Evolutionary conservation across 2,888 invertebrate species (phyloP).

Genomic region (Rhamphomyia laevipes): DNA sequence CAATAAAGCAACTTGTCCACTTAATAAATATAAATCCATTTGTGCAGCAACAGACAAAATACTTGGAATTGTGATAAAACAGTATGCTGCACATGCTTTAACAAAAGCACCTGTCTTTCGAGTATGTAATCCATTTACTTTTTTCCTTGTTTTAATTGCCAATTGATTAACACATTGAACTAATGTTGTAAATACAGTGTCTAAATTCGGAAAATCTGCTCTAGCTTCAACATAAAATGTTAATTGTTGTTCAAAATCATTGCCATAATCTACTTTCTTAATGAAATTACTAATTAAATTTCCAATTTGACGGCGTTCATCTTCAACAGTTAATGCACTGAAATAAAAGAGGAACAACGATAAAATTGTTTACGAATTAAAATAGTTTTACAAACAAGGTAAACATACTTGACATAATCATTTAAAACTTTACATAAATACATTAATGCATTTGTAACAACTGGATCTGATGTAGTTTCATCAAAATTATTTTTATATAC

Average conservation of each 20-base stretch:
- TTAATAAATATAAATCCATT: constrained; percentile 73
- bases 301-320: constrained; percentile 79
- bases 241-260: constrained; percentile 82
- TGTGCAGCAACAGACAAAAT: constrained; percentile 66
- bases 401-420: constrained; percentile 77
- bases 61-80: constrained; percentile 95
- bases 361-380: constrained; percentile 3
- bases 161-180: constrained; percentile 81
- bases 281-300: constrained; percentile 71
- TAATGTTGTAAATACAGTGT: constrained; percentile 71
- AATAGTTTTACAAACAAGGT: not conserved
- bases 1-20: constrained; percentile 78
- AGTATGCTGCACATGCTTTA: constrained; percentile 89
- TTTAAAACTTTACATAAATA: constrained; percentile 81
- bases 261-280: constrained; percentile 66
- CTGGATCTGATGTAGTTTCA: constrained; percentile 54
- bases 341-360: constrained; percentile 18
- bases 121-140: constrained; percentile 63
- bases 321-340: constrained; percentile 83
- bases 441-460: constrained; percentile 79
- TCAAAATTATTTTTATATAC: constrained; percentile 45
- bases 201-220: constrained; percentile 80
- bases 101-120: constrained; percentile 75
- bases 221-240: constrained; percentile 90
- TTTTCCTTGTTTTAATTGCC: constrained; percentile 53